A percentile compares a stretch with the other conserved stretches of the same genome.
Evolutionary conservation across 2,888 invertebrate genomes (phyloP).

Genomic region (Trachelus iudaicus): DNA sequence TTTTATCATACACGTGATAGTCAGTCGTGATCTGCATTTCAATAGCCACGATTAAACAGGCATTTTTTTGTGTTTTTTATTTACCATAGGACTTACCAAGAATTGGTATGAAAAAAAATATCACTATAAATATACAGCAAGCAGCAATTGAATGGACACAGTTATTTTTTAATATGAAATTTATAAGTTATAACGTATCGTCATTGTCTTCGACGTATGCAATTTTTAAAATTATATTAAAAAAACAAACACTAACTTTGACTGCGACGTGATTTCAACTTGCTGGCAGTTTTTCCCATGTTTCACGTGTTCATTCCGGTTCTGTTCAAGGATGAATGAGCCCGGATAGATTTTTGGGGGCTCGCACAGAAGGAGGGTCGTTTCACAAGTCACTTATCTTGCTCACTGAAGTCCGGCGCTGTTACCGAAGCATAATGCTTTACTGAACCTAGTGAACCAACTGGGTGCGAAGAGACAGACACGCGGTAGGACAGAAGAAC

Average conservation of each 20-base stretch:
- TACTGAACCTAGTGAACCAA: conserved; percentile 43
- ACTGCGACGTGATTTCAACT: conserved; percentile 51
- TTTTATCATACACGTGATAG: background rate
- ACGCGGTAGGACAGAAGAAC: conserved; percentile 18
- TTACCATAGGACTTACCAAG: background rate
- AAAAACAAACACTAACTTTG: conserved; percentile 48
- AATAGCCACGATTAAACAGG: background rate
- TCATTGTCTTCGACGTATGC: background rate
- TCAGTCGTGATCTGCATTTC: background rate
- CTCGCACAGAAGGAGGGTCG: background rate
- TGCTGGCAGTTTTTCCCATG: conserved; percentile 58
- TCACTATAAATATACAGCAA: background rate
- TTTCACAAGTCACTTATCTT: background rate
- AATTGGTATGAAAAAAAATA: background rate
- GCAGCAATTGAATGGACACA: background rate
- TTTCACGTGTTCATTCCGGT: conserved; percentile 13
- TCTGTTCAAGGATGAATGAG: background rate
- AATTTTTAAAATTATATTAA: background rate
- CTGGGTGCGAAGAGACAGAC: conserved; percentile 35
- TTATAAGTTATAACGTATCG: background rate
- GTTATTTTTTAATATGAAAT: background rate
- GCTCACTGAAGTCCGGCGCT: conserved; percentile 10
- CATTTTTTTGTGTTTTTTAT: background rate
- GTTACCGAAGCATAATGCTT: conserved; percentile 47
- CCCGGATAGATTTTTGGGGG: background rate